These are phyloP conservation scores for Malurus splendens DNA, from an alignment of 2,797 vertebrate species.

Conservation along the genomic window DNA sequence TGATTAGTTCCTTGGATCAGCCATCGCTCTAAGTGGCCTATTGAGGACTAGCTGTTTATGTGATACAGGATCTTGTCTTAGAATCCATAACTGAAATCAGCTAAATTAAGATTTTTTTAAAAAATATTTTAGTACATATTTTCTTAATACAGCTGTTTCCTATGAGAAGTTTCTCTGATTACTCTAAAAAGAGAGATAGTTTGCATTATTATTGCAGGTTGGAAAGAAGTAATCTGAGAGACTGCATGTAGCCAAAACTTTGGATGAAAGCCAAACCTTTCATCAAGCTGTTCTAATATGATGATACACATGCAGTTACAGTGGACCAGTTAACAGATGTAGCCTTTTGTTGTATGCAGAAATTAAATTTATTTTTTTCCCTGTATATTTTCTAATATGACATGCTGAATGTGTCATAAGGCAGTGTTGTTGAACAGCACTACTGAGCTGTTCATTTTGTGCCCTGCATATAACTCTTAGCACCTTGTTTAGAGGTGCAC, in stretches of 20 bases:
- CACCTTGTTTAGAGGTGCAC: background rate
- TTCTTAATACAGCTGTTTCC: background rate
- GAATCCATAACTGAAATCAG: background rate
- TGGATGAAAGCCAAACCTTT: background rate
- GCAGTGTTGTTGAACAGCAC: background rate
- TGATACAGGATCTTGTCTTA: background rate
- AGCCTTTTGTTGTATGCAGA: background rate
- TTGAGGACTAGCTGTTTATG: background rate
- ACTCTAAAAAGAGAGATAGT: background rate
- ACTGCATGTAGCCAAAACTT: background rate
- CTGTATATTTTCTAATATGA: background rate
- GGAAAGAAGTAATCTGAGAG: background rate
- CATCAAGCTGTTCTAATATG: background rate
- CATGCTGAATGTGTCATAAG: background rate
- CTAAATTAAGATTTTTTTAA: background rate
- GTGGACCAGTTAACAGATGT: background rate
- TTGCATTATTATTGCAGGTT: background rate
- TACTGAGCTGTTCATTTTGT: background rate
- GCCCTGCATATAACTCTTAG: background rate
- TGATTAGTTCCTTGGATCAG: background rate
- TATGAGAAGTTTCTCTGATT: background rate
- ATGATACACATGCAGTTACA: accelerated
- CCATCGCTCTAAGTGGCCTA: background rate
- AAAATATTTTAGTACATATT: background rate
- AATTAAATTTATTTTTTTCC: background rate